Percentiles rank a stretch among this genome's conserved stretches.
Evolutionary conservation across 2,888 invertebrate species (phyloP).

Genomic region (Mythimna vitellina): DNA sequence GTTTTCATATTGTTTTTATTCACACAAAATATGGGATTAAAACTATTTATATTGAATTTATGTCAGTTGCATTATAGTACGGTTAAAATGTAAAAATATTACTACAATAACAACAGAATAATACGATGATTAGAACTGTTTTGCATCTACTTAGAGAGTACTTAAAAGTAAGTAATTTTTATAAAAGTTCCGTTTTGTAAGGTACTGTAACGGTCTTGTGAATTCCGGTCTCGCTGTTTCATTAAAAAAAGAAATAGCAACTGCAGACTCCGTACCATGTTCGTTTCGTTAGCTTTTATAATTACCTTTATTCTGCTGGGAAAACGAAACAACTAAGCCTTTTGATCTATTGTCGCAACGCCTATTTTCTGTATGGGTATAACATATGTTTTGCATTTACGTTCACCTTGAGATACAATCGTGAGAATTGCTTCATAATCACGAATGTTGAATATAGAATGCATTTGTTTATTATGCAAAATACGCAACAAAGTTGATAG

Average conservation of each 20-base stretch:
- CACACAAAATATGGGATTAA: slow-evolving; percentile 15
- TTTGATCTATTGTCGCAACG: slow-evolving; percentile 48
- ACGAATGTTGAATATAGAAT: slow-evolving; percentile 40
- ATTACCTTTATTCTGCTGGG: slow-evolving; percentile 65
- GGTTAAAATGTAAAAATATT: neutral
- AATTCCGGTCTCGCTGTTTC: slow-evolving; percentile 46
- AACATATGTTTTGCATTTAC: slow-evolving; percentile 56
- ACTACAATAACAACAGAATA: neutral
- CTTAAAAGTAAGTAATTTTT: slow-evolving; percentile 20
- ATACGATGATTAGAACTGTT: slow-evolving; percentile 7
- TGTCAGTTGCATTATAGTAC: neutral
- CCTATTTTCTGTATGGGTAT: slow-evolving; percentile 48
- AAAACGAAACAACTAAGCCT: slow-evolving; percentile 47
- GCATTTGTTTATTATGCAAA: slow-evolving; percentile 37
- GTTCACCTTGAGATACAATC: slow-evolving; percentile 59
- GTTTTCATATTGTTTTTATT: slow-evolving; percentile 51
- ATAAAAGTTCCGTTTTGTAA: slow-evolving; percentile 34
- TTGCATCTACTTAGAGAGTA: slow-evolving; percentile 4
- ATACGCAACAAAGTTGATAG: slow-evolving; percentile 40
- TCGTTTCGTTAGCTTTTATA: slow-evolving; percentile 57
- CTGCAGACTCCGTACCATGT: slow-evolving; percentile 52
- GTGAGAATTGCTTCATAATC: slow-evolving; percentile 56
- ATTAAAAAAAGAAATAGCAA: slow-evolving; percentile 56
- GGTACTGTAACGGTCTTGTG: slow-evolving; percentile 58
- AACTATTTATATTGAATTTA: slow-evolving; percentile 23